Percentiles rank a stretch among this genome's conserved stretches.
Evolutionary conservation across 1,140 invertebrate genomes (phyloP).

Genomic region (Diprion similis): DNA sequence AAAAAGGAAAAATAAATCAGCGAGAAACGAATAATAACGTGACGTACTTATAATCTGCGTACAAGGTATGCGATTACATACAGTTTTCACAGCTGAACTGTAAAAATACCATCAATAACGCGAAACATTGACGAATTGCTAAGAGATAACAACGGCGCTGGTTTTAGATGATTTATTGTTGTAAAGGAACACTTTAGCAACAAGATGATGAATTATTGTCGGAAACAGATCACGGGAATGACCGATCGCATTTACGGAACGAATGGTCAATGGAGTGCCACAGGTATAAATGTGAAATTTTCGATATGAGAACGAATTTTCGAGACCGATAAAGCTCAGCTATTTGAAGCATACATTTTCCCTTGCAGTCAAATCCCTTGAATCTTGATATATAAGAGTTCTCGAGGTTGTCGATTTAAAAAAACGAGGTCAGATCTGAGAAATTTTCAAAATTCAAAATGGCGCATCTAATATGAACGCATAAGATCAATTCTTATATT

Average conservation of each 20-base stretch:
- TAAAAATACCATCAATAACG: not conserved
- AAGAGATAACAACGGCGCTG: not conserved
- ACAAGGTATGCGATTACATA: not conserved
- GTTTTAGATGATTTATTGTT: not conserved
- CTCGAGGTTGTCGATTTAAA: no score
- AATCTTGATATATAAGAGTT: no score
- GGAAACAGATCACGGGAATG: not conserved
- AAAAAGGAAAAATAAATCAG: not conserved
- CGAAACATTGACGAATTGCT: conserved; percentile 7
- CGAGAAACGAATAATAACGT: not conserved
- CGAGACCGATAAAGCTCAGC: no score
- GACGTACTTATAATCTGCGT: not conserved
- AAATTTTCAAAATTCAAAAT: no score
- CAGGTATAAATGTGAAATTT: not conserved
- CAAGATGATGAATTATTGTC: not conserved
- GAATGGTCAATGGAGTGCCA: not conserved
- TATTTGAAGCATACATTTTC: no score
- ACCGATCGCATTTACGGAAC: not conserved
- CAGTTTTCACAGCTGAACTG: not conserved
- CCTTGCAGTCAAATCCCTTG: no score
- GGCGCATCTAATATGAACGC: no score
- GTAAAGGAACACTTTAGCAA: not conserved
- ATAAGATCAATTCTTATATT: no score
- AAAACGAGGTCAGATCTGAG: no score
- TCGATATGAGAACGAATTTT: not conserved